Base-by-base conservation (phyloP, 2,888 invertebrate genomes). In the Drosophila affinis region DNA sequence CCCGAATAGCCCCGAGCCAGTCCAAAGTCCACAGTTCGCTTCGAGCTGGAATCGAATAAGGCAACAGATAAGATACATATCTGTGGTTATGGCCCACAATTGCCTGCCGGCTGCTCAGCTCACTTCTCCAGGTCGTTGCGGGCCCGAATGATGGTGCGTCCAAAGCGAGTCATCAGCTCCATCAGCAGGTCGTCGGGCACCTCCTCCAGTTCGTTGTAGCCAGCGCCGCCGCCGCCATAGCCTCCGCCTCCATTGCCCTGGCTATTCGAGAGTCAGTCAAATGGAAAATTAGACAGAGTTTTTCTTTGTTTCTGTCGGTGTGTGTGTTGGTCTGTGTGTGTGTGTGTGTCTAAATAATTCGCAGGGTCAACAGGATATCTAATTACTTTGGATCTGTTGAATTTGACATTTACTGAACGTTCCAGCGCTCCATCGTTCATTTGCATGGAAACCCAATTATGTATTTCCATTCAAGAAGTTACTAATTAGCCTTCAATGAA, bases 1-100 rank as follows among this genome's bases (percentile, higher is more conserved):
- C 97, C 98, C 49, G 97, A 97, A 93, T 96, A 97, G 27, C 98
- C 98, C 57, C 98, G 96, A 85, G 95, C 96, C 64, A 98, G 93
- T 1, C 98, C 98, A 80, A 98, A 93, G 90, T 98, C 98, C 74
- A 98, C 93, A 44, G 96, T 97, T 24, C 98, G 95, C 92, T 98
- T 98, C 77, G 95, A 94, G 91, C 97, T 97, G 93, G 3, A 18
- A 24, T 14, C 9, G n/a, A 49, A 0, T 60, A 70, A 34, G 59
- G 59, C 44, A 39, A 49, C 9, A 32, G 18, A 45, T 24, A 2
- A 47, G 3, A 29, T 27, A 48, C 44, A 24, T 53, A 29, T 39
- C 21, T 9, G 27, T 9, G 27, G 27, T 27, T 52, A 32, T 53
- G 17, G 12, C 4, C 0, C 10, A 1, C 12, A 4, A 10, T 3